Base-by-base conservation (phyloP, 2,888 invertebrate species). In the Dynastes maya region DNA sequence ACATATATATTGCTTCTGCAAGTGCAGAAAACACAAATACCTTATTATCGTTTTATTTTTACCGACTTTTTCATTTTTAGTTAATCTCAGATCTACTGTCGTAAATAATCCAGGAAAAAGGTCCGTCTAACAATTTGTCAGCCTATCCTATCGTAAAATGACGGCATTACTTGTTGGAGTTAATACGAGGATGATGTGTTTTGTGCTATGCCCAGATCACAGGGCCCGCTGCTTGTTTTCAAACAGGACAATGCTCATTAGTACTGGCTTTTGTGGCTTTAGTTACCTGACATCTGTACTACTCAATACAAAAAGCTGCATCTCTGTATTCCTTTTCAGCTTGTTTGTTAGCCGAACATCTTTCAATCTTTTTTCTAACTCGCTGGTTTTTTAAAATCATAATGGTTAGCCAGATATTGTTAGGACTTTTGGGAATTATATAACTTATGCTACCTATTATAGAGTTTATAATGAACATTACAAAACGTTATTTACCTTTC, bases 221-320 rank as follows among this genome's bases (percentile, higher is more conserved):
- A 83, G 78, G 80, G 78, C 78, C 82, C 82, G 83, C 81, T 76
- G 76, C 82, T 84, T 83, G 83, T 83, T 84, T 84, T 82, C 76
- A 79, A 81, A 79, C 82, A 81, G 82, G 81, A 86, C 85, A 85
- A 85, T 85, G 81, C 83, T 85, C 85, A 86, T 86, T 86, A 86
- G 85, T 84, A 84, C 83, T 86, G 86, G 85, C 86, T 86, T 86
- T 84, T 80, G 77, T 71, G 70, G 78, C 80, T 80, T 85, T 83
- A 80, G 83, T 85, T 85, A 85, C 85, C 86, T 86, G 85, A 83
- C 82, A 83, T 85, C 81, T 82, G 61, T 76, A 64, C 58, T 58
- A 29, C 5, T 40, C 13, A 16, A 71, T 72, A 49, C 61, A 27
- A 71, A 63, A 64, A 64, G 58, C 51, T 65, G 49, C 61, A 32